phyloP scores from a whole-genome alignment of 2,113 vertebrate species.

The Genyomyrus donnyi region DNA sequence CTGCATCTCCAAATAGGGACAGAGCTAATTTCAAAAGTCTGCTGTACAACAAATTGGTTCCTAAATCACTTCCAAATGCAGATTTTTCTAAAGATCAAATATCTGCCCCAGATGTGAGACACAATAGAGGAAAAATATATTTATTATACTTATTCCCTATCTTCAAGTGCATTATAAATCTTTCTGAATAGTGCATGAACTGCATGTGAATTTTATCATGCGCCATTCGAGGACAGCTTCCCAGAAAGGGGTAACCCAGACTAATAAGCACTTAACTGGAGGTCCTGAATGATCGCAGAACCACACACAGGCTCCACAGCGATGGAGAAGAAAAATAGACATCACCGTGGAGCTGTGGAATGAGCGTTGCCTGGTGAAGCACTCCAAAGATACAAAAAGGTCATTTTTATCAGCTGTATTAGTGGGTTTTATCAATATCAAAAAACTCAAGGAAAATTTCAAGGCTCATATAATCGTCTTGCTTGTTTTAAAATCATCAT shows the following conservation, averaged over 20 bases:
- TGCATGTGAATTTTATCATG: slow-evolving; percentile 10
- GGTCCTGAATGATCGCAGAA: slow-evolving; percentile 32
- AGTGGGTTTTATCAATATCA: not conserved
- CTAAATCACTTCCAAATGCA: not conserved
- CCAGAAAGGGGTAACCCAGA: slow-evolving; percentile 22
- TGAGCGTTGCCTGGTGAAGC: not conserved
- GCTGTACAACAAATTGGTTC: not conserved
- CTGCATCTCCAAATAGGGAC: not conserved
- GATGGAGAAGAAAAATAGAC: slow-evolving; percentile 21
- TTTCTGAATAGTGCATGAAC: slow-evolving; percentile 15
- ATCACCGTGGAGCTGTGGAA: not conserved
- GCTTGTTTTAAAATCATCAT: not conserved
- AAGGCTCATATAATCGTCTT: not conserved
- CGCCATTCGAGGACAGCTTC: slow-evolving; percentile 20
- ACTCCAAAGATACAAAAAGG: not conserved
- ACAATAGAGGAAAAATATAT: not conserved
- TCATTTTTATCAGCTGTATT: not conserved
- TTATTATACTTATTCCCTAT: not conserved
- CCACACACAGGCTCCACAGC: slow-evolving; percentile 50
- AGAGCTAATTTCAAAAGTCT: not conserved
- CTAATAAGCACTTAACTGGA: slow-evolving; percentile 39
- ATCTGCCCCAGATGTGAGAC: slow-evolving; percentile 15
- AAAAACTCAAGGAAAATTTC: not conserved
- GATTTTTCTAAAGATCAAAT: slow-evolving; percentile 13
- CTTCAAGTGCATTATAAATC: slow-evolving; percentile 12